phyloP scores from a whole-genome alignment of 1,140 invertebrate species.

The Drosophila albomicans region DNA sequence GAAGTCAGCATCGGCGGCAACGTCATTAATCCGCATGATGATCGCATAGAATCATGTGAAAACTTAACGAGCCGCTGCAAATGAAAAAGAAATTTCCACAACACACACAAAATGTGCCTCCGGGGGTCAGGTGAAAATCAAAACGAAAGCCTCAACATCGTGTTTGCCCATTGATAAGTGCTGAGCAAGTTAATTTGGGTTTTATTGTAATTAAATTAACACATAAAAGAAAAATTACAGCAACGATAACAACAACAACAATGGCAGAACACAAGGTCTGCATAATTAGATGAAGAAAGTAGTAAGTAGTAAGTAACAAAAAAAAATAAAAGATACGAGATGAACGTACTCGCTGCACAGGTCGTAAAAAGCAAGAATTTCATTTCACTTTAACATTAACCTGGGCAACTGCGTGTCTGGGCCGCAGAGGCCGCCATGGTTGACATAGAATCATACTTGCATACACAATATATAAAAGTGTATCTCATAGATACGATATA shows the following conservation, averaged over 20 bases:
- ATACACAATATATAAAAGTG: constrained; percentile 1
- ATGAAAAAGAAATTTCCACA: constrained; percentile 65
- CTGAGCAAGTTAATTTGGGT: constrained; percentile 70
- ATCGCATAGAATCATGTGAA: constrained; percentile 50
- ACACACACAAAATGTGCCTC: not conserved
- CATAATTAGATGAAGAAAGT: constrained; percentile 80
- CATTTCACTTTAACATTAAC: constrained; percentile 62
- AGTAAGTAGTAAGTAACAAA: not conserved
- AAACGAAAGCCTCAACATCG: not conserved
- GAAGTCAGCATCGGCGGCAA: constrained; percentile 57
- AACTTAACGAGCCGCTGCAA: constrained; percentile 65
- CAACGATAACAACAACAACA: not conserved
- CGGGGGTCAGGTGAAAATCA: constrained; percentile 33
- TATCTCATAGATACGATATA: constrained; percentile 40
- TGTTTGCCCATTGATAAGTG: constrained; percentile 62
- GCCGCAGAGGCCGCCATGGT: constrained; percentile 19
- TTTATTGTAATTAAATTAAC: constrained; percentile 82
- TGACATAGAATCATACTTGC: constrained; percentile 70
- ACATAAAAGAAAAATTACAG: constrained; percentile 53
- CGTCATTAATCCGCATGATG: constrained; percentile 36
- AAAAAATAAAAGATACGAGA: not conserved
- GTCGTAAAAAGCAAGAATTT: constrained; percentile 67
- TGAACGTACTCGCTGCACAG: constrained; percentile 31
- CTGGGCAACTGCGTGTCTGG: constrained; percentile 47
- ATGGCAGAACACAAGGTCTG: constrained; percentile 60